Evolutionary conservation across 1,140 invertebrate species (phyloP).

Genomic region (Leptinotarsa defecta): DNA sequence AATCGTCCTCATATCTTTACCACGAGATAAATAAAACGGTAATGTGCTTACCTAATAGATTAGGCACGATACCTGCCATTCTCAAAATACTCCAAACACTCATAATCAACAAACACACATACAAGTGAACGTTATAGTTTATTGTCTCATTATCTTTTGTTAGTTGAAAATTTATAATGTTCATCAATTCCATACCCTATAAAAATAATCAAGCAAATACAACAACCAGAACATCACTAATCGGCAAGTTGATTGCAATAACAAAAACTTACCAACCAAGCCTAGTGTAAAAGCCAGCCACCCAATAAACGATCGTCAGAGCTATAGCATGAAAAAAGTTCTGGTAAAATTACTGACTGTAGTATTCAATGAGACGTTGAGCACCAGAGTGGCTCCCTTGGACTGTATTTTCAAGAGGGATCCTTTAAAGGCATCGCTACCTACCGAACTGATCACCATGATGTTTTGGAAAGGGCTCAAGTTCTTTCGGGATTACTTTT

Average conservation of each 20-base stretch:
- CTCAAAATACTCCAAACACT: no score
- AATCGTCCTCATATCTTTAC: no score
- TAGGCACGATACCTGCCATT: no score
- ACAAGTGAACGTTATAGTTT: no score
- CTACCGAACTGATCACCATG: constrained; percentile 44
- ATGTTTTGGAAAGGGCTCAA: constrained; percentile 47
- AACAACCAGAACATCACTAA: constrained; percentile 92
- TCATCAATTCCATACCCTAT: no score
- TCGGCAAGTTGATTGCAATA: constrained; percentile 88
- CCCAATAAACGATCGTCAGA: constrained; percentile 81
- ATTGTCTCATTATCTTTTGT: no score
- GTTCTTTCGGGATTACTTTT: constrained; percentile 39
- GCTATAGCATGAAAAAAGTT: constrained; percentile 70
- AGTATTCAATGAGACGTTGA: constrained; percentile 52
- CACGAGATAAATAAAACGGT: no score
- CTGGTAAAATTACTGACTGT: constrained; percentile 55
- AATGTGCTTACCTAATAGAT: no score
- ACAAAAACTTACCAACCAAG: constrained; percentile 88
- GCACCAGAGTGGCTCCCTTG: constrained; percentile 47
- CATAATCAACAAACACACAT: no score
- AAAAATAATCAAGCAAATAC: constrained; percentile 63
- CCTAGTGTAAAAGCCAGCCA: constrained; percentile 87
- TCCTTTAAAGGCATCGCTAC: constrained; percentile 44
- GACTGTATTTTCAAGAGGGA: constrained; percentile 47
- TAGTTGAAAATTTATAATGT: no score